Base-by-base conservation (phyloP, 2,888 invertebrate genomes). In the Tiphia femorata region DNA sequence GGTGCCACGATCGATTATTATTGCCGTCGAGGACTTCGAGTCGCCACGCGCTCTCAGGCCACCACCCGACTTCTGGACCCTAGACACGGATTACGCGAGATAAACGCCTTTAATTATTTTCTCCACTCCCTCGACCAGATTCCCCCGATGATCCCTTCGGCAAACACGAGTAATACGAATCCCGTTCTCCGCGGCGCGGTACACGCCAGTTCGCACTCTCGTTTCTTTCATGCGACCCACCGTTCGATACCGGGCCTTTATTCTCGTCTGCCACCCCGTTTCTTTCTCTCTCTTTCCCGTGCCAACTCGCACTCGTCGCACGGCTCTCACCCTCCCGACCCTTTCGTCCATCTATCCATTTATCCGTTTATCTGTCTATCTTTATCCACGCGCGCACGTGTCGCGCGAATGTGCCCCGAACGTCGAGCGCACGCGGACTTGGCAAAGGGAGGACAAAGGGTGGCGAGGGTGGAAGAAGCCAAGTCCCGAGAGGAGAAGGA, bases 51-150 rank as follows among this genome's bases (percentile, higher is more conserved):
- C 4, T 35, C 35, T 6, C 35, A 17, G 8, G 8, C 1, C n/a
- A 3, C 1, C 37, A 17, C 37, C 19, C 8, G 2, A 4, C 10
- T 17, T 37, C 37, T n/a, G n/a, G n/a, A 33, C 33, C 42, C 62
- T 49, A 58, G 58, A 21, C 58, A 55, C 40, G 71, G 71, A 75
- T 72, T 69, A 73, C 60, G 56, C 42, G 55, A 67, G 70, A 71
- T 71, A 70, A 66, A 68, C 66, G 76, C 67, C 67, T 73, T 75
- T 77, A 77, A 76, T 76, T 76, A 75, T 73, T 67, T 74, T 67
- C n/a, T n/a, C n/a, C n/a, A n/a, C n/a, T n/a, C n/a, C n/a, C n/a
- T n/a, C n/a, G n/a, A n/a, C n/a, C n/a, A n/a, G 62, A 62, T 59
- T 64, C 59, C 49, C 60, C 49, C 40, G 64, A 72, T n/a, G n/a